Evolutionary conservation across 2,888 invertebrate species (phyloP), one percentile per base, ranked within the genome.

Genomic region (Folsomia candida): DNA sequence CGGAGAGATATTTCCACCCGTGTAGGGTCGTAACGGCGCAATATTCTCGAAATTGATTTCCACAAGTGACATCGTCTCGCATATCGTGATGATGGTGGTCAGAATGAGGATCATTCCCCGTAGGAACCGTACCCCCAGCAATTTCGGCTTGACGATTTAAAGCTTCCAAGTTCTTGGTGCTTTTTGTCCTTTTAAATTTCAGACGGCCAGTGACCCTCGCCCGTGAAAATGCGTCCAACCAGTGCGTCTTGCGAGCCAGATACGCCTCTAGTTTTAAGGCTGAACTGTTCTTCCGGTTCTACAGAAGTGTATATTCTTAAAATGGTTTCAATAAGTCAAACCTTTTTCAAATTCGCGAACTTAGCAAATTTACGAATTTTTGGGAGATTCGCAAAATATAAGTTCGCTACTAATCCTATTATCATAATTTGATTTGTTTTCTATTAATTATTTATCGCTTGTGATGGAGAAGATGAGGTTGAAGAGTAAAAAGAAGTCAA

Each of bases 1-100:
- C 77, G 1, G 77, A 54, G 61, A 79, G 71, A 25, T 79, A 79
- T n/a, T 73, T 67, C 57, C 75, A 76, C 0, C 78, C 78, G 70
- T 79, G 78, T 24, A 79, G 67, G 22, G 75, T 70, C 14, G 78
- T 79, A 47, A 47, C 27, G 14, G 73, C 68, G 58, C 78, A 78
- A 54, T 78, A 79, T 18, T 73, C 60, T 37, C 70, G 69, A 54
- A 77, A 75, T 27, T 77, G 77, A 9, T 71, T 74, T 20, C 47
- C 22, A 51, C 72, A 76, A 26, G 51, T 71, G 1, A 73, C 67
- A 20, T 47, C 58, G 22, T 68, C 28, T 2, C 68, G 60, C 9
- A 73, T 70, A 25, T 67, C 67, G 29, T 58, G 47, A 11, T 9
- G 18, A 47, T 47, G 47, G n/a, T n/a, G n/a, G n/a, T n/a, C n/a